Base-by-base conservation (phyloP, 2,797 vertebrate species). In the Urophycis tenuis region DNA sequence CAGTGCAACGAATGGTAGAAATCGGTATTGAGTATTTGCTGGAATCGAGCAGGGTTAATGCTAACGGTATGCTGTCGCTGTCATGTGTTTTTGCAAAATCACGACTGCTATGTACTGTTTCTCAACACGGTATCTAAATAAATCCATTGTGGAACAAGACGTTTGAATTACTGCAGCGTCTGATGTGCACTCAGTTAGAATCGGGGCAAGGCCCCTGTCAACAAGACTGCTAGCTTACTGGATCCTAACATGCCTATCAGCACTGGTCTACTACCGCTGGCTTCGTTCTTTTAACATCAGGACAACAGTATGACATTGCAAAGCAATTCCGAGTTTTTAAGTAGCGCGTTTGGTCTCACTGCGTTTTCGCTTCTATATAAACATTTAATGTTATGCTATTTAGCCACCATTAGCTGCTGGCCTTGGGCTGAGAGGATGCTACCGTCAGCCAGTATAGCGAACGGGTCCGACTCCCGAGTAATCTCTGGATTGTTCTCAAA, bases 371-470 rank as follows among this genome's bases (percentile, higher is more conserved):
- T 69, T 25, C 11, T 17, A 29, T 30, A 70, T 17, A 70, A 15
- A 5, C 29, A 14, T 29, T 30, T 12, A 70, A 70, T 32, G 67
- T 41, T 39, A 49, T 19, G 70, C 45, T 79, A 75, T 75, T 3
- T 72, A 36, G 53, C 29, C 25, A n/a, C 29, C 32, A 31, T 81
- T 17, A 73, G 74, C 74, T 53, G 77, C 76, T 86, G 80, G 79
- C 81, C 32, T 1, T 76, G 76, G 81, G 82, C 85, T 81, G 77
- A 78, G 34, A 25, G 74, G 33, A 77, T 77, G 82, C 73, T 75
- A 67, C 11, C 6, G 82, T 77, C 79, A 74, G 77, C 79, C 60
- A 29, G 60, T 11, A 29, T 29, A 29, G 60, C 39, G 31, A 73
- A 6, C 34, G 2, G 22, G 9, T 67, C 60, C 5, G 69, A 33